Evolutionary conservation across 2,797 vertebrate genomes (phyloP).

Genomic region (Sebastes wilsoni): DNA sequence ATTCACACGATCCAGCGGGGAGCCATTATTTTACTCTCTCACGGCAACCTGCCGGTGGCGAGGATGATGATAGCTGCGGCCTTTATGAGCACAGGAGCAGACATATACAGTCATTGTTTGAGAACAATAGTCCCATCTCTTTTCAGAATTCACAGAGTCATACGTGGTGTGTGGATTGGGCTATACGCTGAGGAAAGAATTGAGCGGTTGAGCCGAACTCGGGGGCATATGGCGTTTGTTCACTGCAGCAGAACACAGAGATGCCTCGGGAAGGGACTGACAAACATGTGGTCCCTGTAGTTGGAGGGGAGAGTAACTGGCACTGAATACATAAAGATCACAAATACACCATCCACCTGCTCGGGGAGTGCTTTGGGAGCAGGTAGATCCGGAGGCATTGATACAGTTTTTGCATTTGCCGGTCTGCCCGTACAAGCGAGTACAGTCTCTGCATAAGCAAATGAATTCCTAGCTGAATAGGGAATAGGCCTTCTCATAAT

Average conservation of each 20-base stretch:
- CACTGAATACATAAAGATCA: slow-evolving; percentile 66
- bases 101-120: slow-evolving; percentile 37
- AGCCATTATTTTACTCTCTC: slow-evolving; percentile 61
- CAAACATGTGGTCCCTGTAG: slow-evolving; percentile 54
- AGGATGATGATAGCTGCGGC: slow-evolving; percentile 46
- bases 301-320: slow-evolving; percentile 43
- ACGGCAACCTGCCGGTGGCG: slow-evolving; percentile 42
- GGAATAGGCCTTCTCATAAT: slow-evolving; percentile 63
- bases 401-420: slow-evolving; percentile 60
- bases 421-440: slow-evolving; percentile 38
- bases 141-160: slow-evolving; percentile 22
- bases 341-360: slow-evolving; percentile 61
- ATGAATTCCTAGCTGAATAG: slow-evolving; percentile 54
- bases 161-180: slow-evolving; percentile 8
- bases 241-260: slow-evolving; percentile 41
- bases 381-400: slow-evolving; percentile 41
- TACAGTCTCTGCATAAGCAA: slow-evolving; percentile 61
- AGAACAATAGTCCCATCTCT: slow-evolving; percentile 32
- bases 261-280: slow-evolving; percentile 48
- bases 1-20: slow-evolving; percentile 65
- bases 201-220: slow-evolving; percentile 30
- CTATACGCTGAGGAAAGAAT: background rate
- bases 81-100: slow-evolving; percentile 41
- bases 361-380: slow-evolving; percentile 45
- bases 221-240: slow-evolving; percentile 47